A percentile compares a stretch with the other conserved stretches of the same genome.
Evolutionary conservation across 2,113 vertebrate genomes (phyloP).

Genomic region (Capreolus pygargus): DNA sequence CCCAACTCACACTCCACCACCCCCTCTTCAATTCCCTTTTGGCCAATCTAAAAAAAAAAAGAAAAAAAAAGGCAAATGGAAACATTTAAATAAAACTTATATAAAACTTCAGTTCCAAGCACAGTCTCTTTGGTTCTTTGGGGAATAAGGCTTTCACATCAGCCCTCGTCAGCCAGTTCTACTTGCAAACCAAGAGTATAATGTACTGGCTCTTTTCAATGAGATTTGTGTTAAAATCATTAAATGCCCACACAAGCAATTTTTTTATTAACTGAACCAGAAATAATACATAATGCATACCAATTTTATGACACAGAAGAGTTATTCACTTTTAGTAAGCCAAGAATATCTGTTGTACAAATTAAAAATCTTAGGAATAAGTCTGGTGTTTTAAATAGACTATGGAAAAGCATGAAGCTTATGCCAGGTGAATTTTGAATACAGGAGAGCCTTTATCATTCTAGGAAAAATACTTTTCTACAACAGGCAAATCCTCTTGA

Average conservation of each 20-base stretch:
- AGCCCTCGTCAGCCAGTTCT: background rate
- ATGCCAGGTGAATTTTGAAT: background rate
- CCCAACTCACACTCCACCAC: background rate
- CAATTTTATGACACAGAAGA: slow-evolving; percentile 50
- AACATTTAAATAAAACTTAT: background rate
- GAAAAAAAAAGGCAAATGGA: background rate
- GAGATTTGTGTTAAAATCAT: slow-evolving; percentile 49
- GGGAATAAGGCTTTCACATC: background rate
- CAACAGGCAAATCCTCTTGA: background rate
- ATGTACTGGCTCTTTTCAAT: slow-evolving; percentile 4
- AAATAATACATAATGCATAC: slow-evolving; percentile 53
- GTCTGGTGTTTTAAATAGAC: slow-evolving; percentile 17
- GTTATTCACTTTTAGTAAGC: slow-evolving; percentile 53
- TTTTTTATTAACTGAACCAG: slow-evolving; percentile 56
- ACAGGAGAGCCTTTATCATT: background rate
- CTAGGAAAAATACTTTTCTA: background rate
- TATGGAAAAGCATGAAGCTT: slow-evolving; percentile 39
- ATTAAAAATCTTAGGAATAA: slow-evolving; percentile 40
- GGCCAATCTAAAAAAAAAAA: background rate
- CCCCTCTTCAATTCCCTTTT: background rate
- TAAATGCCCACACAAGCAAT: slow-evolving; percentile 38
- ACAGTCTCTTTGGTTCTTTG: background rate
- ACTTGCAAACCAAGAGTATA: slow-evolving; percentile 3
- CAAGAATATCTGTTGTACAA: slow-evolving; percentile 26
- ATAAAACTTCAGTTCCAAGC: background rate